Evolutionary conservation across 1,140 invertebrate species (phyloP), one percentile per base, ranked within the genome.

Genomic region (Protaetia brevitarsis): DNA sequence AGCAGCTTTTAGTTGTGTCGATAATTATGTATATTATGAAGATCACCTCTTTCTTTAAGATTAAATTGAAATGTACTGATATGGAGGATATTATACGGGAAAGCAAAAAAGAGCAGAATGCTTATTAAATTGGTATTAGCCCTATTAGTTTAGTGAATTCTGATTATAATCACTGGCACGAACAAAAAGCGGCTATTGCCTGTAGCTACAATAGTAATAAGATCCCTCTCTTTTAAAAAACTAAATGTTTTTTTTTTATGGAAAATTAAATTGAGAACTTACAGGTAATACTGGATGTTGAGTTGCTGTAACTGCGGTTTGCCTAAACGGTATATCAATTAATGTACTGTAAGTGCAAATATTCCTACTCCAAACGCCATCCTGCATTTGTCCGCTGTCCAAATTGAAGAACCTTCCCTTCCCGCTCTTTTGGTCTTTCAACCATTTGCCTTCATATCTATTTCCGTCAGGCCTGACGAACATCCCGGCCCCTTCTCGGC

Each of bases 391-490:
- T 0, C 86, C 86, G 0, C 77, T 86, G 57, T 79, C 71, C 64
- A 87, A 75, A 72, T 88, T 85, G 73, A 84, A 85, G 75, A 81
- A 88, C 19, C 78, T 76, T 4, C 87, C 87, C 11, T 77, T 69
- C 1, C 87, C 87, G 69, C 83, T 76, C 72, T 86, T 88, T 30
- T 78, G 65, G 65, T 84, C 82, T 8, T 78, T 71, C 11, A 76
- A 64, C 81, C 85, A 88, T 34, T 81, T 69, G 1, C 87, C 87
- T 76, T 88, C 85, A 69, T 86, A 89, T 26, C 83, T 78, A 71
- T 86, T 86, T 2, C 83, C 83, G 72, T 86, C 84, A 31, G 70
- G 70, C 28, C 66, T 56, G 6, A 74, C 67, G 19, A 75, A 70
- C 57, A 78, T 69, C 30, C 73, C 71, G 68, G 71, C 36, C 73